These are phyloP conservation scores for Metellina segmentata DNA, from an alignment of 2,888 invertebrate species.

Conservation along the genomic window DNA sequence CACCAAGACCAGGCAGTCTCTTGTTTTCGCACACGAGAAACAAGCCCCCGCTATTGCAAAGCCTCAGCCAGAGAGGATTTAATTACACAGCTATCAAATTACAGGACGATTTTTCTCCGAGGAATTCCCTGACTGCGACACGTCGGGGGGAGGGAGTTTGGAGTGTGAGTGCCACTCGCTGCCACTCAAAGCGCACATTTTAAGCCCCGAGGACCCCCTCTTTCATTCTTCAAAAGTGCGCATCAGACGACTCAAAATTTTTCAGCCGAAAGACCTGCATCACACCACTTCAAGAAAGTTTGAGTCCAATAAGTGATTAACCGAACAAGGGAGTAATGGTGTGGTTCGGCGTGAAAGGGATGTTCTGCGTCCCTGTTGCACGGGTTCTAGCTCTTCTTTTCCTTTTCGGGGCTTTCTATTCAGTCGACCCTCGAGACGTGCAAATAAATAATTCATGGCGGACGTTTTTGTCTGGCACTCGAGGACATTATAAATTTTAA, in stretches of 20 bases:
- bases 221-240: constrained; percentile 39
- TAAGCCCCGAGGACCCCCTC: constrained; percentile 39
- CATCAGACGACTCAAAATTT: constrained; percentile 57
- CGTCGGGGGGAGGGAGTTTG: constrained; percentile 21
- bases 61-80: constrained; percentile 32
- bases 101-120: constrained; percentile 50
- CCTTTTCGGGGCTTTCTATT: background rate
- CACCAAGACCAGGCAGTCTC: background rate
- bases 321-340: constrained; percentile 15
- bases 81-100: constrained; percentile 70
- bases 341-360: background rate
- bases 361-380: background rate
- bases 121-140: constrained; percentile 24
- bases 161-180: constrained; percentile 39
- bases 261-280: constrained; percentile 2
- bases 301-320: constrained; percentile 21
- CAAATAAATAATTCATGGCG: constrained; percentile 37
- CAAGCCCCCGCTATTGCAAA: constrained; percentile 1
- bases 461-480: background rate
- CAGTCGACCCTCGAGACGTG: background rate
- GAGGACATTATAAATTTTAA: constrained; percentile 14
- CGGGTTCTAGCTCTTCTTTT: background rate
- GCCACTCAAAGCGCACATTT: constrained; percentile 65
- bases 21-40: constrained; percentile 39
- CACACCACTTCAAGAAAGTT: constrained; percentile 50